Evolutionary conservation across 2,113 vertebrate genomes (phyloP).

Genomic region (Eonycteris spelaea): DNA sequence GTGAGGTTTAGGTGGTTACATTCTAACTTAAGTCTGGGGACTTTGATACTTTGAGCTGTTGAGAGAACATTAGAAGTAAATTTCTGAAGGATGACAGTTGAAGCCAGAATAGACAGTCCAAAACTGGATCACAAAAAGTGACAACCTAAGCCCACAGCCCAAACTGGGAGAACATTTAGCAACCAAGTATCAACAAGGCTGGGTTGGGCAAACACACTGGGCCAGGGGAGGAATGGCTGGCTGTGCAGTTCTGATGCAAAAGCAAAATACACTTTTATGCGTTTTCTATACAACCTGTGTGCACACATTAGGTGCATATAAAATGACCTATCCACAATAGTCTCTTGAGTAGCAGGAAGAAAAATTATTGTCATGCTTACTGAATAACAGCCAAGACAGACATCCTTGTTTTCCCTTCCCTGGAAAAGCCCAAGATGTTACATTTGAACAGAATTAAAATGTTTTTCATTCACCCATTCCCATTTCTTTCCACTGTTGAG

Average conservation of each 20-base stretch:
- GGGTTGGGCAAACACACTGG: neutral
- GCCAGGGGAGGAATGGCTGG: neutral
- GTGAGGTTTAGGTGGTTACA: neutral
- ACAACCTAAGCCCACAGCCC: neutral
- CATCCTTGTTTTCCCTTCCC: neutral
- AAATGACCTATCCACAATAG: neutral
- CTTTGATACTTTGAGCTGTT: neutral
- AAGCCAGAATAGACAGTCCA: neutral
- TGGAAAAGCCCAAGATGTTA: neutral
- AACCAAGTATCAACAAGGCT: neutral
- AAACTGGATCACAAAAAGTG: neutral
- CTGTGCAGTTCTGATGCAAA: neutral
- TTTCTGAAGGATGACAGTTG: neutral
- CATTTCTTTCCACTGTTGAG: neutral
- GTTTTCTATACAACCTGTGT: neutral
- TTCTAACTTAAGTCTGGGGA: neutral
- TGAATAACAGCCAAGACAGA: neutral
- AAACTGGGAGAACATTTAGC: neutral
- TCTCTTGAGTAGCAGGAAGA: neutral
- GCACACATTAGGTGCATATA: accelerated
- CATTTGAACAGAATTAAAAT: neutral
- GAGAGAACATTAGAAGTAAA: neutral
- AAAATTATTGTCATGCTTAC: neutral
- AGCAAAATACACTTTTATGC: neutral
- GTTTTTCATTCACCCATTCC: neutral